Evolutionary conservation across 2,113 vertebrate species (phyloP).

Genomic region (Grallaria varia): DNA sequence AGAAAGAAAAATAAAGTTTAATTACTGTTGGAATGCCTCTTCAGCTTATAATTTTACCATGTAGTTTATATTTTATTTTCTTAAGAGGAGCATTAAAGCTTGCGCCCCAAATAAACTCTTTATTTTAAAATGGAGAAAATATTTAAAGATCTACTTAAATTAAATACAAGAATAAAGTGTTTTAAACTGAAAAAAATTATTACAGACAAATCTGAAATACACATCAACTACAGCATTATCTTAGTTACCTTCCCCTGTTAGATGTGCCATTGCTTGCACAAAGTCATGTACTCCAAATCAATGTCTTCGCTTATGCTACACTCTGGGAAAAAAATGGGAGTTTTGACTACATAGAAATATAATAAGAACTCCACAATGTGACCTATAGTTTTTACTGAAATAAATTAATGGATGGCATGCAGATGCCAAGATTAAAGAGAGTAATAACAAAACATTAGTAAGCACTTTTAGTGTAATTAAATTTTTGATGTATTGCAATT

Average conservation of each 20-base stretch:
- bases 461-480: conserved; percentile 66
- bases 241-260: not conserved
- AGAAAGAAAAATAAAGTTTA: not conserved
- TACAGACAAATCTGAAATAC: not conserved
- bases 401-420: conserved; percentile 56
- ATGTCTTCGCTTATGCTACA: not conserved
- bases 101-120: not conserved
- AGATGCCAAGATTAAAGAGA: conserved; percentile 58
- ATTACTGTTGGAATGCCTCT: not conserved
- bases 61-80: not conserved
- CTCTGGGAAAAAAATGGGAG: not conserved
- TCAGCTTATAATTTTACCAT: not conserved
- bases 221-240: not conserved
- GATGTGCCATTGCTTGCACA: not conserved
- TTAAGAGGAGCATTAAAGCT: not conserved
- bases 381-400: conserved; percentile 46
- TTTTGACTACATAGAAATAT: conserved; percentile 5
- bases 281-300: not conserved
- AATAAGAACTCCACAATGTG: conserved; percentile 41
- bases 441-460: conserved; percentile 60
- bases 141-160: not conserved
- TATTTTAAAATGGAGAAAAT: not conserved
- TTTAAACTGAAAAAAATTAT: not conserved
- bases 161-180: not conserved
- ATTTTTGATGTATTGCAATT: conserved; percentile 70